phyloP scores from a whole-genome alignment of 2,888 invertebrate species.

The Nomada lathburiana region DNA sequence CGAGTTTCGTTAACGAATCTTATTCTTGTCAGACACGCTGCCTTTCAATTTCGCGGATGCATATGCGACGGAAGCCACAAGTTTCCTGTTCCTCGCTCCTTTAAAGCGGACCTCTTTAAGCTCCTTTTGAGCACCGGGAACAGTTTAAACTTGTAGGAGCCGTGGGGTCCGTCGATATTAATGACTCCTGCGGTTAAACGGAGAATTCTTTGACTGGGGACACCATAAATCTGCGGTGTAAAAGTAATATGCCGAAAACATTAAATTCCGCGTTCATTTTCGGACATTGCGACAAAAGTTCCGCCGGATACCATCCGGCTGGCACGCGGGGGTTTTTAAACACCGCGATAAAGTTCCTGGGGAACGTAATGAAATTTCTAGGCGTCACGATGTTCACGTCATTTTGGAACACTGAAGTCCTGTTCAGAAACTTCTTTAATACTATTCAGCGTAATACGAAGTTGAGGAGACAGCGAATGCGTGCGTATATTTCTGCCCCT shows the following conservation, averaged over 20 bases:
- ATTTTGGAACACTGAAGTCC: background rate
- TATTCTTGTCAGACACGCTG: constrained; percentile 4
- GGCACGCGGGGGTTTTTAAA: constrained; percentile 12
- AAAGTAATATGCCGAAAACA: constrained; percentile 17
- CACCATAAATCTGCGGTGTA: constrained; percentile 1
- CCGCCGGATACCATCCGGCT: background rate
- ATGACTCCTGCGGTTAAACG: constrained; percentile 45
- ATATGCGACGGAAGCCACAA: constrained; percentile 14
- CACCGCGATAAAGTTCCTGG: constrained; percentile 26
- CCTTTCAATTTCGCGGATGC: constrained; percentile 13
- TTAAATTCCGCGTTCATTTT: constrained; percentile 13
- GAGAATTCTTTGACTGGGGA: constrained; percentile 32
- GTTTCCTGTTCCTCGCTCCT: constrained; percentile 7
- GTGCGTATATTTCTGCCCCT: background rate
- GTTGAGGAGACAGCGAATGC: background rate
- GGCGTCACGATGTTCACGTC: constrained; percentile 12
- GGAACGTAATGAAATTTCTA: constrained; percentile 41
- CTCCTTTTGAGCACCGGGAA: constrained; percentile 18
- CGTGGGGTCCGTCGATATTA: constrained; percentile 39
- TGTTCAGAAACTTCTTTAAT: constrained; percentile 23
- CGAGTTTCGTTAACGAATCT: constrained; percentile 36
- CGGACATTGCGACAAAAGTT: constrained; percentile 3
- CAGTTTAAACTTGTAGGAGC: constrained; percentile 43
- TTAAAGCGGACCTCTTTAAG: constrained; percentile 48
- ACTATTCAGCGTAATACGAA: background rate